phyloP scores from a whole-genome alignment of 2,113 vertebrate species.

The Amazona guildingii region DNA sequence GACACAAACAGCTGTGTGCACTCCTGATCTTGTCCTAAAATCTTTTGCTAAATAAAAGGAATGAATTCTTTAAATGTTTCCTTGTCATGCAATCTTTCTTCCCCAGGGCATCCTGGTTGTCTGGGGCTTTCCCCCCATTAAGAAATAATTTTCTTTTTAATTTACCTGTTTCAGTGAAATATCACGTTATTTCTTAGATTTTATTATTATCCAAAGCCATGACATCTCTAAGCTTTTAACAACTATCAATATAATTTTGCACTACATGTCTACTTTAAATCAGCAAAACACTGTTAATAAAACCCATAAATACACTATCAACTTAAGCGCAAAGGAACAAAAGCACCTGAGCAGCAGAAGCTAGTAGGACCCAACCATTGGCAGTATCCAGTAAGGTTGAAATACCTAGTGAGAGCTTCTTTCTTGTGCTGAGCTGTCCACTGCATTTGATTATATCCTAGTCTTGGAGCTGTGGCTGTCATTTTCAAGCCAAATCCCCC shows the following conservation, averaged over 20 bases:
- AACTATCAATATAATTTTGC: not conserved
- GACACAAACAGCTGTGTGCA: not conserved
- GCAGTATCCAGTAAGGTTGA: not conserved
- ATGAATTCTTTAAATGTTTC: not conserved
- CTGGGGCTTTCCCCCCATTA: not conserved
- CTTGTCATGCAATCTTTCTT: not conserved
- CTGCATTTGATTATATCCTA: not conserved
- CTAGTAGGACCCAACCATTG: not conserved
- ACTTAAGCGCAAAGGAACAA: not conserved
- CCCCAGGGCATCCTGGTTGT: not conserved
- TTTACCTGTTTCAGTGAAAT: not conserved
- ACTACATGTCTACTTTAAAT: not conserved
- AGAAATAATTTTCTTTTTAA: not conserved
- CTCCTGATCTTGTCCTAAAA: not conserved
- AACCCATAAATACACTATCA: not conserved
- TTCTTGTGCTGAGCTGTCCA: not conserved
- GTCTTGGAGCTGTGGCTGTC: not conserved
- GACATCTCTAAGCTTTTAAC: not conserved
- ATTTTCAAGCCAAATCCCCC: not conserved
- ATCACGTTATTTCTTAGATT: not conserved
- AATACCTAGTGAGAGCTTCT: not conserved
- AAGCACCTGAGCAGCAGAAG: not conserved
- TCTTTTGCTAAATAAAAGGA: not conserved
- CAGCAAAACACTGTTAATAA: not conserved
- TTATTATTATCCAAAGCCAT: not conserved